Evolutionary conservation across 2,888 invertebrate genomes (phyloP).

Genomic region (Callosobruchus maculatus): DNA sequence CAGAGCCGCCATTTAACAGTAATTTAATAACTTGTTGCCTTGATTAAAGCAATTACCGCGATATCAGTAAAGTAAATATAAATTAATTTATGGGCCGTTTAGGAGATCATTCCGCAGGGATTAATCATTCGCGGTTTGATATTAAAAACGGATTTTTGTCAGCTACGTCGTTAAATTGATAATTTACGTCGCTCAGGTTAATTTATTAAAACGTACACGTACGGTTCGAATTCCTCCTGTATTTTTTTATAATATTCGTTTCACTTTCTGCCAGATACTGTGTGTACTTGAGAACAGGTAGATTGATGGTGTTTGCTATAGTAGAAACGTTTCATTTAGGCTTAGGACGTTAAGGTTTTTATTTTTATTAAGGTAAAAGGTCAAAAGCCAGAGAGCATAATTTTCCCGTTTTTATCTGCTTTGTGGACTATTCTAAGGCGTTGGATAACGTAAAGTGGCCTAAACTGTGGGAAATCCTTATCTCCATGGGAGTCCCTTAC

Average conservation of each 20-base stretch:
- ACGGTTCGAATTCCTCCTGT: background rate
- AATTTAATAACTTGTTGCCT: conserved; percentile 25
- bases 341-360: too few relatives aligned
- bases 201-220: background rate
- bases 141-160: background rate
- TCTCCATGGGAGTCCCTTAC: too few relatives aligned
- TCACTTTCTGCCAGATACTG: background rate
- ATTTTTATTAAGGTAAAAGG: too few relatives aligned
- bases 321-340: too few relatives aligned
- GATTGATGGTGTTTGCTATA: background rate
- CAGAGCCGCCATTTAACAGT: conserved; percentile 23
- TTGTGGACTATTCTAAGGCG: too few relatives aligned
- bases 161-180: background rate
- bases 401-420: too few relatives aligned
- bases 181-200: background rate
- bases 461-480: too few relatives aligned
- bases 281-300: background rate
- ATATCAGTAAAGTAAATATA: conserved; percentile 30
- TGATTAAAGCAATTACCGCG: conserved; percentile 32
- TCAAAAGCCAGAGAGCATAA: too few relatives aligned
- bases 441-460: too few relatives aligned
- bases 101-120: conserved; percentile 16
- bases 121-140: conserved; percentile 14
- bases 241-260: background rate
- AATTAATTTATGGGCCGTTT: conserved; percentile 27